Base-by-base conservation (phyloP, 2,888 invertebrate genomes). In the Adelognathus sp. region DNA sequence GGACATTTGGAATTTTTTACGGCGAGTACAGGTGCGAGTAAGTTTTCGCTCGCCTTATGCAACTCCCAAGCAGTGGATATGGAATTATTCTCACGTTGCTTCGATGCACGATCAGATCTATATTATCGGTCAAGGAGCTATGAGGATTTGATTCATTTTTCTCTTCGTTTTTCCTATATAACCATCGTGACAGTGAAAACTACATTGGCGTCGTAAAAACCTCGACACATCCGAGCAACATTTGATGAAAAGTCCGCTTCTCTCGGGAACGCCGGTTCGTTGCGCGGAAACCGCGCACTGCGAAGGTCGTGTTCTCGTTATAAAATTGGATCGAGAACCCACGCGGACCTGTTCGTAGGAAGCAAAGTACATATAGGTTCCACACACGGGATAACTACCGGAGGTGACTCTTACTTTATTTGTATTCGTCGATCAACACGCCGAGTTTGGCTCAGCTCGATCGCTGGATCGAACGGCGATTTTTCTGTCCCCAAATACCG, bases 271-370 rank as follows among this genome's bases (percentile, higher is more conserved):
- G 31, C 14, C 44, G 58, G 70, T 39, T 71, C 61, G 39, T 64
- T 73, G 72, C 29, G 73, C 76, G 69, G 77, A 71, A 70, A 80
- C 50, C 60, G 70, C 64, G 41, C 56, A 54, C 54, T 33, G 50
- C 83, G 84, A 86, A 86, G 83, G 84, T 83, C 85, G 83, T 74
- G 78, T 82, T 81, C 80, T 80, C 83, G 82, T 82, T 85, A 76
- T 81, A 83, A 86, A 86, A 86, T 85, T 81, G 81, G 81, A 81
- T 79, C 29, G 71, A 66, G 71, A 54, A 73, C 80, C 80, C 80
- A 80, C 86, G 82, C 83, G 83, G 67, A 76, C 81, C 77, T 77
- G 81, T 80, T 83, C 80, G 86, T 83, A 82, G 83, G 82, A 82
- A 84, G 86, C 78, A 73, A 54, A 60, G 44, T 60, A 54, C 56